Base-by-base conservation (phyloP, 2,113 vertebrate genomes). In the Tretioscincus oriximinensis region DNA sequence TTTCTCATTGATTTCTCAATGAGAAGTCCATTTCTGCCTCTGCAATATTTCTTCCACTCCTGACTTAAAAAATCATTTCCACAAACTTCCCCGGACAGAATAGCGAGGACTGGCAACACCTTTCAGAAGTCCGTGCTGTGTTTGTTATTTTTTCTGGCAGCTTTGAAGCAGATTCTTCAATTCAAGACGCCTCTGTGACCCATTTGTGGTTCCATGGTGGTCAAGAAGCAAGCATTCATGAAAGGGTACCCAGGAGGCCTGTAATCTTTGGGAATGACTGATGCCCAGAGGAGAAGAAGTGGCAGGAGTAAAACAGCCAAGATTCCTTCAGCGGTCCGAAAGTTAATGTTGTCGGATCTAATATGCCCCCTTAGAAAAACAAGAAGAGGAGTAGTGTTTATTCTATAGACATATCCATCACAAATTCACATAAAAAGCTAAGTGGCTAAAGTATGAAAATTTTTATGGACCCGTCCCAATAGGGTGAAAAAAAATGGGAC, bases 21-120 rank as follows among this genome's bases (percentile, higher is more conserved):
- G 5, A 29, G 12, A n/a, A 21, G 7, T 11, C 35, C 45, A 1
- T 8, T 64, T 51, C 24, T 6, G 1, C 26, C n/a, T 24, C n/a
- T 28, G 18, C 9, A 28, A 22, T 9, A 31, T 16, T 35, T 35
- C 47, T 22, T 9, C 2, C 29, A 28, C 20, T 24, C 16, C 31
- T 28, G 22, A 28, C 10, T 54, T 9, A 12, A 60, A 41, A 14
- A 5, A 1, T 9, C 20, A 2, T 31, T 47, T 3, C 85, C 9
- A 1, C 0, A 6, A 70, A 29, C 61, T 69, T 4, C 73, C 2
- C 1, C 0, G 41, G 0, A 11, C 10, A 16, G 24, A 49, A 73
- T 12, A 29, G 49, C 64, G 11, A 18, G 3, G 47, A 20, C 11
- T 29, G 49, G 61, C 1, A 0, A 31, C 76, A 0, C 22, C 66